These are phyloP conservation scores for Hypothenemus hampei DNA, from an alignment of 1,140 invertebrate genomes.

Conservation along the genomic window DNA sequence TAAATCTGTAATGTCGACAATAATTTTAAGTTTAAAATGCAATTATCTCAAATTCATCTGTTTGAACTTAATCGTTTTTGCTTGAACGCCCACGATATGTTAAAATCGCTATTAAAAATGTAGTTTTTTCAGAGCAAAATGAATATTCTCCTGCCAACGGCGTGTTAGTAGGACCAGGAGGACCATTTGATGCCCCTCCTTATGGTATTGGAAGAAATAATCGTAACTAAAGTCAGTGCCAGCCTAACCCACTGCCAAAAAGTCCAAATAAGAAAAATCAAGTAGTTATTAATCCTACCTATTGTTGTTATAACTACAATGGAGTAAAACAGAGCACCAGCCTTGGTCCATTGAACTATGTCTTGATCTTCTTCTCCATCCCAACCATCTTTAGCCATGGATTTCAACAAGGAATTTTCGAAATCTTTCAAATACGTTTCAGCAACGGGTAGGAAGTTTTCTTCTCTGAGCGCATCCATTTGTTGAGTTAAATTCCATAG, in stretches of 20 bases:
- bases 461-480: slow-evolving; percentile 58
- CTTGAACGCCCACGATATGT: too few relatives aligned
- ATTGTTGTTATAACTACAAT: slow-evolving; percentile 97
- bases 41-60: too few relatives aligned
- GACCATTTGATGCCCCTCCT: slow-evolving; percentile 30
- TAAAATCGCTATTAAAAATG: background rate
- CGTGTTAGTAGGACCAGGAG: slow-evolving; percentile 39
- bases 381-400: slow-evolving; percentile 87
- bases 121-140: slow-evolving; percentile 16
- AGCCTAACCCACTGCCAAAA: too few relatives aligned
- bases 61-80: too few relatives aligned
- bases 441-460: slow-evolving; percentile 66
- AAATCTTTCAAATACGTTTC: slow-evolving; percentile 64
- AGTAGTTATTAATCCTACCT: slow-evolving; percentile 57
- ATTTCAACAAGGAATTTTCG: slow-evolving; percentile 72
- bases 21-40: too few relatives aligned
- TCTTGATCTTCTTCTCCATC: slow-evolving; percentile 77
- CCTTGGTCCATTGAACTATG: slow-evolving; percentile 82
- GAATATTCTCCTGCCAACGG: slow-evolving; percentile 33
- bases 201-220: slow-evolving; percentile 15
- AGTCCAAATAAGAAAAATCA: too few relatives aligned
- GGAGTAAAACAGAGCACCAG: slow-evolving; percentile 91
- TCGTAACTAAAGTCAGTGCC: too few relatives aligned
- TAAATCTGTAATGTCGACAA: too few relatives aligned
- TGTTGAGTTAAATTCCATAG: slow-evolving; percentile 72